Percentiles rank a stretch among this genome's conserved stretches.
Evolutionary conservation across 2,888 invertebrate species (phyloP).

Genomic region (Metellina segmentata): DNA sequence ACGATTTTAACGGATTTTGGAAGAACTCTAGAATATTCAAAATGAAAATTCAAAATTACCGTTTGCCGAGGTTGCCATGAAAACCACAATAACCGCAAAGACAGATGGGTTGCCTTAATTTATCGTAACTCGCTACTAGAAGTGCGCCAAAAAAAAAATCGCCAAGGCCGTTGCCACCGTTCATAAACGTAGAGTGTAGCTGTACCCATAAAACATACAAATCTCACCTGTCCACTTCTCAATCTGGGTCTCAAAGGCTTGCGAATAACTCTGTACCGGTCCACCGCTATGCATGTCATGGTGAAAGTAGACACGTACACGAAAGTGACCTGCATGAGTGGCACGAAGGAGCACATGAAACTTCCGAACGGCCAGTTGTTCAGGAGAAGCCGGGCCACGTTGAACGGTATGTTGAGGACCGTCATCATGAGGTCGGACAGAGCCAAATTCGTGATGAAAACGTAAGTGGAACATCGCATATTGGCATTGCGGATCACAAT

Average conservation of each 20-base stretch:
- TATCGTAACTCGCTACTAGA: too few relatives aligned
- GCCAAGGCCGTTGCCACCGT: too few relatives aligned
- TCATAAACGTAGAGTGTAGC: too few relatives aligned
- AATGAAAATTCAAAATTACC: too few relatives aligned
- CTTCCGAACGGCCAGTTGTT: conserved; percentile 82
- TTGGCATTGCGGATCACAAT: conserved; percentile 83
- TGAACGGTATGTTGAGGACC: conserved; percentile 82
- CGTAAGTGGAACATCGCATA: conserved; percentile 84
- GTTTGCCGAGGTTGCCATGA: too few relatives aligned
- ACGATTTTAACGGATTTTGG: too few relatives aligned
- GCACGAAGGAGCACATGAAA: conserved; percentile 81
- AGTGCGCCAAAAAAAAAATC: too few relatives aligned
- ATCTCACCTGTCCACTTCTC: conserved; percentile 75
- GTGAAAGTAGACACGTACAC: conserved; percentile 82
- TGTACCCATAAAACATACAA: neutral
- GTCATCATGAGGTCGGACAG: conserved; percentile 81
- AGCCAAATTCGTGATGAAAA: conserved; percentile 84
- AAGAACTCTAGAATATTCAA: too few relatives aligned
- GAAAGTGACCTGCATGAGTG: conserved; percentile 81
- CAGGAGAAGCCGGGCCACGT: conserved; percentile 81
- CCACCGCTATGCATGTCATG: conserved; percentile 82
- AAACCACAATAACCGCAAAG: too few relatives aligned
- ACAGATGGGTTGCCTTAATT: too few relatives aligned
- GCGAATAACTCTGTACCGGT: conserved; percentile 81
- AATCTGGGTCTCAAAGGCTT: conserved; percentile 81